Percentiles rank a stretch among this genome's conserved stretches.
phyloP scores from a whole-genome alignment of 2,797 vertebrate species.

The Sebastes oblongus region DNA sequence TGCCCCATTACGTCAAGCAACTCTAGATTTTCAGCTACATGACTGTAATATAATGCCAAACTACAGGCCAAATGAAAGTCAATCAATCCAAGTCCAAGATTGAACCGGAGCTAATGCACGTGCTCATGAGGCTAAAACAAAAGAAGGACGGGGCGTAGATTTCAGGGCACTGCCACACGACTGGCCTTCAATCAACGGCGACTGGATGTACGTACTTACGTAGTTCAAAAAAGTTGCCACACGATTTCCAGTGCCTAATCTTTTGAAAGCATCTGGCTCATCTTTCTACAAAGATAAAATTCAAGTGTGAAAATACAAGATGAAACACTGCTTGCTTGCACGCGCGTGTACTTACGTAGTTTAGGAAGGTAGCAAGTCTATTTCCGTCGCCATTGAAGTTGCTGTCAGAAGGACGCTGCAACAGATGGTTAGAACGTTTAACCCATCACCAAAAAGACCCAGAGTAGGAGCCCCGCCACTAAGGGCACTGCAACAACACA shows the following conservation, averaged over 20 bases:
- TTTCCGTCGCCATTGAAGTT: slow-evolving; percentile 95
- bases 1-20: background rate
- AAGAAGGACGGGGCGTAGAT: background rate
- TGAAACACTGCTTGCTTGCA: slow-evolving; percentile 49
- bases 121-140: slow-evolving; percentile 20
- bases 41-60: background rate
- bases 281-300: slow-evolving; percentile 98
- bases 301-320: slow-evolving; percentile 85
- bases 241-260: slow-evolving; percentile 99
- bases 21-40: background rate
- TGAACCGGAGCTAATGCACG: slow-evolving; percentile 63
- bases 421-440: slow-evolving; percentile 93
- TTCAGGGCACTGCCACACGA: background rate
- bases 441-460: slow-evolving; percentile 64
- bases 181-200: slow-evolving; percentile 37
- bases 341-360: slow-evolving; percentile 95
- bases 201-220: slow-evolving; percentile 89
- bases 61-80: slow-evolving; percentile 29
- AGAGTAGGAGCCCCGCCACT: slow-evolving; percentile 38
- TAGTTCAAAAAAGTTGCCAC: slow-evolving; percentile 99
- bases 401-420: slow-evolving; percentile 99
- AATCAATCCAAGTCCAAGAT: slow-evolving; percentile 76
- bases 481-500: background rate
- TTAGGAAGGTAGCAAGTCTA: slow-evolving; percentile 99
- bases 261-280: slow-evolving; percentile 99